Evolutionary conservation across 2,888 invertebrate genomes (phyloP).

Genomic region (Trichogramma dendrolimi): DNA sequence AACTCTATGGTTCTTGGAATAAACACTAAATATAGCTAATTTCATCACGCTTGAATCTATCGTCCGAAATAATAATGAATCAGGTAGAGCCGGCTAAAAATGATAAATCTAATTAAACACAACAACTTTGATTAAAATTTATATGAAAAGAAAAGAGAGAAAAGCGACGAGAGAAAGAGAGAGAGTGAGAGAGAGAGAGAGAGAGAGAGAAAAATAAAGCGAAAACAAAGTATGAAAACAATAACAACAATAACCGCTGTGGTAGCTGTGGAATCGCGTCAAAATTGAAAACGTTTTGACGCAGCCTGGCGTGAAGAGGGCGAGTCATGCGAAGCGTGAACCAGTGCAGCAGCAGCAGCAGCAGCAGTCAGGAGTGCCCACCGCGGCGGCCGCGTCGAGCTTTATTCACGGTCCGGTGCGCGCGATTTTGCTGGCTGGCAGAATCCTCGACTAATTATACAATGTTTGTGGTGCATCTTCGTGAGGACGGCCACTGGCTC

Average conservation of each 20-base stretch:
- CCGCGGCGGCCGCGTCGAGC: background rate
- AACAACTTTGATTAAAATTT: background rate
- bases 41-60: too few species aligned
- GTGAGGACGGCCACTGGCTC: background rate
- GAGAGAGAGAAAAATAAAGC: background rate
- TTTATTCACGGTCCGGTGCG: constrained; percentile 40
- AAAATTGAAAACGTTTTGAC: constrained; percentile 33
- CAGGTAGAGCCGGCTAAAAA: too few species aligned
- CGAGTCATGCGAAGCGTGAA: constrained; percentile 28
- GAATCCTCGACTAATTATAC: constrained; percentile 46
- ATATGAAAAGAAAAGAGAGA: background rate
- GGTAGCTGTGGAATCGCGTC: background rate
- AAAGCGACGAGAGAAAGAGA: background rate
- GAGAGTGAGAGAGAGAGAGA: background rate
- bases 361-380: too few species aligned
- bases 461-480: constrained; percentile 38
- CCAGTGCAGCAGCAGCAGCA: constrained; percentile 1
- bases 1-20: too few species aligned
- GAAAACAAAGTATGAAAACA: background rate
- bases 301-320: constrained; percentile 33
- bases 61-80: too few species aligned
- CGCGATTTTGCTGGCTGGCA: constrained; percentile 39
- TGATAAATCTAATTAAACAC: too few species aligned
- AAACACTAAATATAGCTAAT: too few species aligned
- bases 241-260: background rate